These are phyloP conservation scores for Acanthiza pusilla DNA, from an alignment of 2,797 vertebrate genomes.

Conservation along the genomic window DNA sequence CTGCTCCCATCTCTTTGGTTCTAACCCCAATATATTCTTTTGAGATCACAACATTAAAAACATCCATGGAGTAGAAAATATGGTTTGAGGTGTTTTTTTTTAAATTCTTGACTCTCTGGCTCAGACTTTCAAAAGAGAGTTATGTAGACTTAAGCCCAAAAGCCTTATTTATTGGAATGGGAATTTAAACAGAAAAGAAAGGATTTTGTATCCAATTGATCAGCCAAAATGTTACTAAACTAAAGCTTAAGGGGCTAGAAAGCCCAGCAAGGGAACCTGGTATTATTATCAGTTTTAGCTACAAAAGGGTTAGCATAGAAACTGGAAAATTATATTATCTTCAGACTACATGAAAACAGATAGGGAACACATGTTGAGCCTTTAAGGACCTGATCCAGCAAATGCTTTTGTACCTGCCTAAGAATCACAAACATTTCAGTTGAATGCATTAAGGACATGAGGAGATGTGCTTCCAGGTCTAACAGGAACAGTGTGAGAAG, in stretches of 20 bases:
- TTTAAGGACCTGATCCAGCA: background rate
- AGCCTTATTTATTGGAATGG: constrained; percentile 46
- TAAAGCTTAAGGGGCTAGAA: constrained; percentile 37
- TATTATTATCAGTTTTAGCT: constrained; percentile 28
- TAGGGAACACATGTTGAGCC: background rate
- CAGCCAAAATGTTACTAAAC: constrained; percentile 55
- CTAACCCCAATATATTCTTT: background rate
- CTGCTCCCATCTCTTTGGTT: background rate
- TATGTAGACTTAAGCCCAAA: constrained; percentile 40
- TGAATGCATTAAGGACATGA: background rate
- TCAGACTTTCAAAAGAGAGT: constrained; percentile 11
- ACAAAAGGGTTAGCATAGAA: constrained; percentile 4
- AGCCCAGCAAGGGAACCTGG: background rate
- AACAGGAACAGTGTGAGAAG: background rate
- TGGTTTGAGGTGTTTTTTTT: background rate
- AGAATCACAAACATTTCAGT: background rate
- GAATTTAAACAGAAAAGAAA: constrained; percentile 60
- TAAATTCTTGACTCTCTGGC: constrained; percentile 9
- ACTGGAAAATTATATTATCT: constrained; percentile 33
- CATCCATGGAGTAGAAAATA: background rate
- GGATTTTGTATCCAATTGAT: constrained; percentile 21
- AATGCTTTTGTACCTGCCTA: background rate
- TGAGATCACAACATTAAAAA: constrained; percentile 16
- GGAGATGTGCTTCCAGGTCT: background rate
- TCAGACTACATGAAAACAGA: background rate